Evolutionary conservation across 2,888 invertebrate species (phyloP).

Genomic region (Melipona bicolor): DNA sequence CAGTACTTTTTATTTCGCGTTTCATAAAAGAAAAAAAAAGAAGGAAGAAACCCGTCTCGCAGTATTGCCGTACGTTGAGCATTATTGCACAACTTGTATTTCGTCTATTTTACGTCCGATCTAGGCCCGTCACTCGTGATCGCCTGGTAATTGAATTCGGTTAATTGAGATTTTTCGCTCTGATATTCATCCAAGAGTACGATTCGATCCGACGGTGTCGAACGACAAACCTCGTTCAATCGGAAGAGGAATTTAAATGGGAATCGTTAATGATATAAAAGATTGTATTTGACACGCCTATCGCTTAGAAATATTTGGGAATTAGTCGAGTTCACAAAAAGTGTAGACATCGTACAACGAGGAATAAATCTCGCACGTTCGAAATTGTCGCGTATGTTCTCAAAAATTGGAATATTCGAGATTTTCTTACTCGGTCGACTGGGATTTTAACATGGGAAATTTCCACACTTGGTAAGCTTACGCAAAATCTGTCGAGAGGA

Average conservation of each 20-base stretch:
- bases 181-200: background rate
- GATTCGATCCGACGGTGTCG: background rate
- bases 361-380: background rate
- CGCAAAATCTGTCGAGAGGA: background rate
- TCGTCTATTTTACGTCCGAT: background rate
- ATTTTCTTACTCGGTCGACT: background rate
- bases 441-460: background rate
- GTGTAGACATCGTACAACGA: background rate
- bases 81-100: background rate
- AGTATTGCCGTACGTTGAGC: background rate
- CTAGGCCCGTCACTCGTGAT: background rate
- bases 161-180: background rate
- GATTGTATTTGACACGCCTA: background rate
- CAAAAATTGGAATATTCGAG: background rate
- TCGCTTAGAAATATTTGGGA: background rate
- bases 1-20: constrained; percentile 19
- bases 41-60: too few relatives aligned
- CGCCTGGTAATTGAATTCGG: background rate
- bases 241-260: background rate
- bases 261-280: background rate
- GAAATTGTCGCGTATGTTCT: background rate
- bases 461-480: background rate
- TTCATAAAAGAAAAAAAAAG: too few relatives aligned
- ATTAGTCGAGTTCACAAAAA: background rate
- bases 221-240: background rate